Base-by-base conservation (phyloP, 2,888 invertebrate genomes). In the Drosophila nigritarsus region DNA sequence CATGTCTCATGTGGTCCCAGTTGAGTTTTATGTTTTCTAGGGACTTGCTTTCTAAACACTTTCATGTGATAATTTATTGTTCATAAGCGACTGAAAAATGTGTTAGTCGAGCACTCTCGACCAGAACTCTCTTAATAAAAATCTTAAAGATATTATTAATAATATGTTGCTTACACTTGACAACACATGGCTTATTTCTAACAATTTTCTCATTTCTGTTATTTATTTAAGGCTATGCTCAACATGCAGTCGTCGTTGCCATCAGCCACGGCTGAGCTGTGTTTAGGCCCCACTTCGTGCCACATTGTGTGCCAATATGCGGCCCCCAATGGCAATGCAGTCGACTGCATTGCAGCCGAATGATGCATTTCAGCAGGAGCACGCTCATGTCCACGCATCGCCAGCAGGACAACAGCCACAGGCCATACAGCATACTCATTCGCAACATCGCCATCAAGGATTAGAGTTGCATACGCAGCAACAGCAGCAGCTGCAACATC, bases 311-410 rank as follows among this genome's bases (percentile, higher is more conserved):
- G 56, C 65, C 83, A 91, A 76, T 75, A 91, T 91, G 91, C 83
- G 91, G 83, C 91, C 91, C 65, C 91, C 91, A 62, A 82, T 81
- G 75, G 87, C 90, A 69, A 83, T 90, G 86, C 92, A 90, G 71
- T 79, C 91, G 69, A 79, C 83, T 65, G 82, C 90, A 74, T 76
- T 92, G 84, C 92, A 90, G 80, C 82, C 90, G 87, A 91, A 90
- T 86, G 89, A 90, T 61, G 73, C 69, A 24, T 76, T 76, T 55
- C 82, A 72, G 68, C 76, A 65, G 59, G 62, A 71, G 30, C 65
- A 73, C 75, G 77, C 65, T 29, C 64, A 76, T 42, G 80, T 62
- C 2, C 80, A 73, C 54, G 73, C 77, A 49, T 65, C 73, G 27
- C 38, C 73, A 77, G 48, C 73, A 75, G 65, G 81, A 75, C 80